phyloP scores from a whole-genome alignment of 2,113 vertebrate genomes.

The Falco punctatus region DNA sequence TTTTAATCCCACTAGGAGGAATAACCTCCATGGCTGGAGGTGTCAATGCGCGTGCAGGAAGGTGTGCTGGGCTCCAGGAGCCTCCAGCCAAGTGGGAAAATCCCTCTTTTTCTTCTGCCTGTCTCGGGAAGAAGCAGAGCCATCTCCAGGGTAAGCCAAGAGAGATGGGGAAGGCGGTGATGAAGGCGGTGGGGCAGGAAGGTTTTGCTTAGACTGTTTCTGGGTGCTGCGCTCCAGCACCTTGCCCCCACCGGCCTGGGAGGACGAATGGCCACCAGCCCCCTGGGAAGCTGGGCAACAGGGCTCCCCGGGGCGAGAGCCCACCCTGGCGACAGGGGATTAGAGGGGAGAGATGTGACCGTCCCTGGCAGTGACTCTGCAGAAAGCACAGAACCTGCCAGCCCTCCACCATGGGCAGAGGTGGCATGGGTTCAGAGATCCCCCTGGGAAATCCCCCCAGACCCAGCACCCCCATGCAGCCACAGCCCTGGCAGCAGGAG shows the following conservation, averaged over 20 bases:
- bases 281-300: accelerated
- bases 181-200: background rate
- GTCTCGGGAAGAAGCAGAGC: background rate
- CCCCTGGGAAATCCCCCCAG: background rate
- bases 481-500: background rate
- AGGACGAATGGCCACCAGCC: background rate
- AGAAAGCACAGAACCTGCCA: background rate
- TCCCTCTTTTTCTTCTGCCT: background rate
- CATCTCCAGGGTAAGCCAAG: background rate
- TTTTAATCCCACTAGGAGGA: background rate
- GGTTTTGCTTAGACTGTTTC: background rate
- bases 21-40: background rate
- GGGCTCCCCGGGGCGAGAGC: background rate
- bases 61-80: background rate
- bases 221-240: background rate
- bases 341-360: background rate
- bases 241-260: background rate
- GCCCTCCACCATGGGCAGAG: background rate
- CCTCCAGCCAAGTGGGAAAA: background rate
- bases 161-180: background rate
- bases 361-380: background rate
- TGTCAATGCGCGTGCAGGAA: background rate
- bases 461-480: background rate
- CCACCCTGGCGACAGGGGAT: no score
- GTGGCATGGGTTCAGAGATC: background rate